These are phyloP conservation scores for Nicator chloris DNA, from an alignment of 2,113 vertebrate species.

Conservation along the genomic window DNA sequence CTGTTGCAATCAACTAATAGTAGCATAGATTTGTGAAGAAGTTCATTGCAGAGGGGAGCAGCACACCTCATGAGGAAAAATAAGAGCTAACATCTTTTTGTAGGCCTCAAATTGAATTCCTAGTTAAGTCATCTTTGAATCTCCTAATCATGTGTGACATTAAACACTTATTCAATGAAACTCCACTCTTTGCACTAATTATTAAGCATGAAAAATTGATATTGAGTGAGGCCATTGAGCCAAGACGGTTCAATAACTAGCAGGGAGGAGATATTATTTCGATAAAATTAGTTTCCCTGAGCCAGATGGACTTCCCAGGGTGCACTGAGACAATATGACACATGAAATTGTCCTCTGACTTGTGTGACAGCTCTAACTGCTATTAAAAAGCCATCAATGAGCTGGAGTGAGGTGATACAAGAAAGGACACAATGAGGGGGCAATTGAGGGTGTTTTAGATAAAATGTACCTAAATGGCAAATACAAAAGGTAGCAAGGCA, in stretches of 20 bases:
- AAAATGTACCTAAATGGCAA: neutral
- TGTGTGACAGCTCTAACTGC: constrained; percentile 30
- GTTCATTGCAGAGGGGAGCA: neutral
- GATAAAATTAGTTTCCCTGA: constrained; percentile 6
- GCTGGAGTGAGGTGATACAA: neutral
- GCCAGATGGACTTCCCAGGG: constrained; percentile 24
- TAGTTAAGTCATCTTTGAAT: neutral
- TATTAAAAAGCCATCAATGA: constrained; percentile 51
- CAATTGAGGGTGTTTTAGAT: neutral
- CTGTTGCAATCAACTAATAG: neutral
- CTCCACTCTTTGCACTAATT: constrained; percentile 33
- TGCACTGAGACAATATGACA: constrained; percentile 4
- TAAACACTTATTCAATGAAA: constrained; percentile 51
- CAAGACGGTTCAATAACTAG: constrained; percentile 47
- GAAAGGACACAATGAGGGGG: neutral
- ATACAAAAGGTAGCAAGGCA: neutral
- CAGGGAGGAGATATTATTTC: constrained; percentile 59
- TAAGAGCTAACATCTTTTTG: neutral
- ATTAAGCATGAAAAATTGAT: constrained; percentile 54
- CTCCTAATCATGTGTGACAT: constrained; percentile 60
- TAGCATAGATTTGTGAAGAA: neutral
- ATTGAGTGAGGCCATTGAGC: constrained; percentile 48
- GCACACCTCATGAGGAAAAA: neutral
- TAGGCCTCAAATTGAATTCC: neutral
- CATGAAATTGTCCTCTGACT: constrained; percentile 30